phyloP scores from a whole-genome alignment of 2,888 invertebrate genomes.

The Hemicrepidius hirtus region DNA sequence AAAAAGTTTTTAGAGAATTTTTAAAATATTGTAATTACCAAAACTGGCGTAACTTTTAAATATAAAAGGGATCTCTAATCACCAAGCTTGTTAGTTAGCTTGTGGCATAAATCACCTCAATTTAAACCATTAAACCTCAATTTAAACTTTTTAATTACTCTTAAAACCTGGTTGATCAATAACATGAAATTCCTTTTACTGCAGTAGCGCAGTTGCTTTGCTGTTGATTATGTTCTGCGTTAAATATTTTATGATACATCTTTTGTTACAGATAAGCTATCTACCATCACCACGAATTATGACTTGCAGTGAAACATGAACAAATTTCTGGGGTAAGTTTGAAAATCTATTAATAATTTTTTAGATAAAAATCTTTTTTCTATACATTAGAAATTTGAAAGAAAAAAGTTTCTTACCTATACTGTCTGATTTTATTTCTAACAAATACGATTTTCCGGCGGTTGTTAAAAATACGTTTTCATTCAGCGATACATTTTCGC shows the following conservation, averaged over 20 bases:
- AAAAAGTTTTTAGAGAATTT: too few species aligned
- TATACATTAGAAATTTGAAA: too few species aligned
- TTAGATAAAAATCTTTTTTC: too few species aligned
- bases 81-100: neutral
- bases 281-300: neutral
- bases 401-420: too few species aligned
- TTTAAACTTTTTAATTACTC: conserved; percentile 32
- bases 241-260: conserved; percentile 4
- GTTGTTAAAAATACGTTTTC: too few species aligned
- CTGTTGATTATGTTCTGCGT: conserved; percentile 10
- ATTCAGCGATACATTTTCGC: too few species aligned
- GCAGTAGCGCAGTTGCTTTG: neutral
- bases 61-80: neutral
- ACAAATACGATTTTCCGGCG: too few species aligned
- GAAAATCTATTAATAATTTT: too few species aligned
- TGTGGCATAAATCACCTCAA: conserved; percentile 8
- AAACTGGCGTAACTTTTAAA: neutral
- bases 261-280: conserved; percentile 22
- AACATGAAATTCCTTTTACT: conserved; percentile 27
- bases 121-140: conserved; percentile 11
- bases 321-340: conserved; percentile 19
- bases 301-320: neutral
- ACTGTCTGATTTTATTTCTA: too few species aligned
- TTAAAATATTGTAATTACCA: neutral
- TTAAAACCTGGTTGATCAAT: conserved; percentile 6